Percentiles rank a stretch among this genome's conserved stretches.
Conservation (phyloP, 2,797 vertebrate species). For the Onychomys leucogaster region DNA sequence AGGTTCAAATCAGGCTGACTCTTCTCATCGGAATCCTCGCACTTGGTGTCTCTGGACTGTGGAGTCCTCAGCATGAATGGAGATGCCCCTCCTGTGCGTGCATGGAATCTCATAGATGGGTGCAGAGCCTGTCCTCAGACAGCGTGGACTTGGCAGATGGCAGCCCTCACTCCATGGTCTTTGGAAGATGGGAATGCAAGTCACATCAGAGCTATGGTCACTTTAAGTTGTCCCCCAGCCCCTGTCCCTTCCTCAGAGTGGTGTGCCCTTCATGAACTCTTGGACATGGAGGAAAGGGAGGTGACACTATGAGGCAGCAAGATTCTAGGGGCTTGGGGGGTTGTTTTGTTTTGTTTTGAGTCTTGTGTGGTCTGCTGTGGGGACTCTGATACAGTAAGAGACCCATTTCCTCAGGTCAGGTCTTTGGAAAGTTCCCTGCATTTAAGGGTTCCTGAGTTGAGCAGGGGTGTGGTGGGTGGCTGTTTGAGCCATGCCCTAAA, state of each 20-base stretch:
- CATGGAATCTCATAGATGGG: fast-evolving
- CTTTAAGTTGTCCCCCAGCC: neutral
- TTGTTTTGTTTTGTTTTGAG: neutral
- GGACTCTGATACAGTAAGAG: constrained; percentile 40
- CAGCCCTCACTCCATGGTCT: neutral
- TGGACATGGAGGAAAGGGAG: neutral
- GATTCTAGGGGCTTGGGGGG: neutral
- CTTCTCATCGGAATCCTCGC: neutral
- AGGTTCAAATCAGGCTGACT: neutral
- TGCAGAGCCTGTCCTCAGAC: neutral
- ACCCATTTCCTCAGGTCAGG: constrained; percentile 52
- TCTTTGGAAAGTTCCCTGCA: constrained; percentile 50
- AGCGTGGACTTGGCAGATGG: neutral
- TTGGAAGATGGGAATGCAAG: neutral
- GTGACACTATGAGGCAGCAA: neutral
- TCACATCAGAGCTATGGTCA: neutral
- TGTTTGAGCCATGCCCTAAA: no score
- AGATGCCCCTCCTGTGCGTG: no score
- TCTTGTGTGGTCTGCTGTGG: neutral
- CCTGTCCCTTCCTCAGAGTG: neutral
- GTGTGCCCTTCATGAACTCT: neutral
- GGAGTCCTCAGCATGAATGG: neutral
- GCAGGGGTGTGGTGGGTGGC: neutral
- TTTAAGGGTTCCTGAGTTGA: constrained; percentile 19
- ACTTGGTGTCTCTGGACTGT: neutral